Evolutionary conservation across 2,113 vertebrate genomes (phyloP), one percentile per base, ranked within the genome.

Genomic region (Beaufortia kweichowensis): DNA sequence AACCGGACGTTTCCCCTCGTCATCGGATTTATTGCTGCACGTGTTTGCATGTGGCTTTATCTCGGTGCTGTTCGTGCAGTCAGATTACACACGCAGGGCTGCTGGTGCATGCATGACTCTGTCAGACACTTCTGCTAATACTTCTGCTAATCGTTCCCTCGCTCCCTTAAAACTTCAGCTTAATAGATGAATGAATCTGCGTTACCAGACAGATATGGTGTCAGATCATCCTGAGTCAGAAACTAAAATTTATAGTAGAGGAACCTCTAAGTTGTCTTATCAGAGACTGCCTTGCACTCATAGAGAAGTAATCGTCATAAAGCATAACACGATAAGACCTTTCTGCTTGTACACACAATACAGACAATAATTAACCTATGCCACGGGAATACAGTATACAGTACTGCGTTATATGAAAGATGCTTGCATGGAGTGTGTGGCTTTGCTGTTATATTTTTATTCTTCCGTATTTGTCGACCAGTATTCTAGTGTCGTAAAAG

Each of bases 181-280:
- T 41, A 43, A 71, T 8, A 19, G 65, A 62, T 60, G 57, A 61
- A 74, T 74, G 71, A 61, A 74, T 74, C 39, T 61, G 12, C 41
- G 6, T 59, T 28, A 41, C 24, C 33, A 74, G 35, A 74, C 71
- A 74, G 15, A 74, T 61, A 43, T 61, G 41, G 35, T 61, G 71
- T 74, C 31, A n/a, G n/a, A n/a, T n/a, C n/a, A n/a, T 61, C 71
- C 71, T 61, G 56, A 57, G 33, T 56, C 21, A 19, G 17, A 72
- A 33, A 61, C 56, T 15, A 7, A 59, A 8, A n/a, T 24, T 21
- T 3, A 46, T 46, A 14, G 26, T 10, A 48, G 57, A 74, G 70
- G 57, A 74, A 74, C 57, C 57, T 29, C 70, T 61, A 24, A 74
- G 57, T 61, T 56, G 35, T 48, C 56, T 61, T 74, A 73, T 73